phyloP scores from a whole-genome alignment of 1,140 invertebrate species.

The fruit fly (Drosophila melanogaster) region DNA sequence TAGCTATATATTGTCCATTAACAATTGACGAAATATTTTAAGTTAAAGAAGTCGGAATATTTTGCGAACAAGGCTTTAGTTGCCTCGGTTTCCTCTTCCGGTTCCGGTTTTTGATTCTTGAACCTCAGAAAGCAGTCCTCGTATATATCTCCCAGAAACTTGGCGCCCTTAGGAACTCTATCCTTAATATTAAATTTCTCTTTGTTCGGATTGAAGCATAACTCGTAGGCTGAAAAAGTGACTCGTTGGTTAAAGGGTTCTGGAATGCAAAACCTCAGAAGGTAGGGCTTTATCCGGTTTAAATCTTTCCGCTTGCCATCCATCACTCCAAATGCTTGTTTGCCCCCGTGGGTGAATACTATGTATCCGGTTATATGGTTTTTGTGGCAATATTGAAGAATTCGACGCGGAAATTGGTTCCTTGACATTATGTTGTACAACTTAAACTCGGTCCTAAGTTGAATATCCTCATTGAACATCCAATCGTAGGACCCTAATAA shows the following conservation, averaged over 20 bases:
- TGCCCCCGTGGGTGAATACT: background rate
- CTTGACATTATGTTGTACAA: background rate
- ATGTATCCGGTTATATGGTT: background rate
- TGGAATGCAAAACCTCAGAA: background rate
- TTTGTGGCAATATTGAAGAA: background rate
- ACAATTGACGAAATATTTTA: background rate
- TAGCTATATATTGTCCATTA: background rate
- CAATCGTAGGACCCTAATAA: background rate
- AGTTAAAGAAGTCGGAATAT: background rate
- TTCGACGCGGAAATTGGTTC: background rate
- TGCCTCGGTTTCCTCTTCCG: too few relatives aligned
- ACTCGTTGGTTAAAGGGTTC: background rate
- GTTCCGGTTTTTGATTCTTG: too few relatives aligned
- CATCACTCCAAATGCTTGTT: background rate
- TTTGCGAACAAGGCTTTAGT: background rate
- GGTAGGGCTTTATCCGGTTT: background rate
- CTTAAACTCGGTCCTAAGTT: background rate
- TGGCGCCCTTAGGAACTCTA: fast-evolving
- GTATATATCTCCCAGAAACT: background rate
- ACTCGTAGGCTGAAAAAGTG: background rate
- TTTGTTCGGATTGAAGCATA: background rate
- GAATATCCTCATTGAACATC: background rate
- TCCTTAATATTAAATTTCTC: background rate
- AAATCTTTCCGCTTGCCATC: background rate
- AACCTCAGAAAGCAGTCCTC: background rate